Conservation (phyloP, 2,113 vertebrate species). For the Rana temporaria region DNA sequence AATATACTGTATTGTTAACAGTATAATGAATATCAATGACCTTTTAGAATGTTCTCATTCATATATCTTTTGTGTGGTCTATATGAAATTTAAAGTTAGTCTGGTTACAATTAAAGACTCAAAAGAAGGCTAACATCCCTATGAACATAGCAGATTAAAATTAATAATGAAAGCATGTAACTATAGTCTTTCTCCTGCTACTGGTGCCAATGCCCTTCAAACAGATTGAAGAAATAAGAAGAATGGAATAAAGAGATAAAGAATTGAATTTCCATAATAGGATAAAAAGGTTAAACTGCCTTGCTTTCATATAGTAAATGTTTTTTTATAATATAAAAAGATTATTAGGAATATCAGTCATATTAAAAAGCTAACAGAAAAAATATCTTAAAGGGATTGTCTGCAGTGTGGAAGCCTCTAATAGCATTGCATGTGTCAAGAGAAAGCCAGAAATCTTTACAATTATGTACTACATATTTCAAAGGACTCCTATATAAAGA, state of each 20-base stretch:
- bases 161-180: slow-evolving; percentile 46
- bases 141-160: slow-evolving; percentile 42
- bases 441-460: slow-evolving; percentile 44
- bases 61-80: background rate
- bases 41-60: background rate
- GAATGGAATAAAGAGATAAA: slow-evolving; percentile 31
- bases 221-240: slow-evolving; percentile 46
- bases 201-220: slow-evolving; percentile 42
- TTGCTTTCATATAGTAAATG: slow-evolving; percentile 51
- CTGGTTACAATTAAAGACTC: slow-evolving; percentile 33
- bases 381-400: slow-evolving; percentile 37
- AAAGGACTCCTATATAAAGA: slow-evolving; percentile 40
- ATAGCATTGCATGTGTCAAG: slow-evolving; percentile 53
- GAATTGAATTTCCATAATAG: slow-evolving; percentile 61
- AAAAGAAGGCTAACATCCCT: background rate
- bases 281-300: slow-evolving; percentile 55
- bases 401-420: slow-evolving; percentile 40
- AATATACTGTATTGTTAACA: background rate
- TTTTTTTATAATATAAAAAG: slow-evolving; percentile 57
- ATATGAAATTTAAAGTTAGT: background rate
- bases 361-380: slow-evolving; percentile 54
- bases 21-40: background rate
- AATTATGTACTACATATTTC: slow-evolving; percentile 48
- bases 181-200: slow-evolving; percentile 28
- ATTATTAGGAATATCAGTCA: slow-evolving; percentile 59